Conservation (phyloP, 2,888 invertebrate genomes). For the Xanthorhoe designata region DNA sequence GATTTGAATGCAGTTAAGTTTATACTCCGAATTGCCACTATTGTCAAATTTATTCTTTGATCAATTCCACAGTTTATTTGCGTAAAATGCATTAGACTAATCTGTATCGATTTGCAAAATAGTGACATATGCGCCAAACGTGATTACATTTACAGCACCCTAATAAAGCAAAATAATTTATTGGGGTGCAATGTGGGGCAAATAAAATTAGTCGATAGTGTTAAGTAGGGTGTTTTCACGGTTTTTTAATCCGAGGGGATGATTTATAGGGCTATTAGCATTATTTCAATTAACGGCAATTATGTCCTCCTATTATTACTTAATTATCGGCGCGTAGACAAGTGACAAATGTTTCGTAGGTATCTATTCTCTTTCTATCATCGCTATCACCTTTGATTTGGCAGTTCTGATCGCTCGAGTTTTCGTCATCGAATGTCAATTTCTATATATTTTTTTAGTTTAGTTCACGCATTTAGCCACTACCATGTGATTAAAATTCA, state of each 20-base stretch:
- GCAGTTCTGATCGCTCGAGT: too few relatives aligned
- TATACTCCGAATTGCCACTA: too few relatives aligned
- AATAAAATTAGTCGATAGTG: slow-evolving; percentile 48
- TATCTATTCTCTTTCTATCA: too few relatives aligned
- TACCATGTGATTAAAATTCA: too few relatives aligned
- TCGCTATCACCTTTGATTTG: too few relatives aligned
- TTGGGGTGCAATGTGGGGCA: slow-evolving; percentile 20
- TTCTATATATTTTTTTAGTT: too few relatives aligned
- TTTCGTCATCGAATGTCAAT: too few relatives aligned
- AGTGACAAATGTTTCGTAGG: too few relatives aligned
- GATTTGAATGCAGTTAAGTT: too few relatives aligned
- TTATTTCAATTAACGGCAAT: not conserved
- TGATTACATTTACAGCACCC: not conserved
- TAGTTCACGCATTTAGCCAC: too few relatives aligned
- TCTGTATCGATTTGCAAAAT: not conserved
- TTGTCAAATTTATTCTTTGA: too few relatives aligned
- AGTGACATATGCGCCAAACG: not conserved
- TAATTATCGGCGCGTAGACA: too few relatives aligned
- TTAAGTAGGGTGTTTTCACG: slow-evolving; percentile 34
- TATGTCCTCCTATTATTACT: not conserved
- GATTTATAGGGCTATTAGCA: not conserved
- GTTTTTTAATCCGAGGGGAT: slow-evolving; percentile 28
- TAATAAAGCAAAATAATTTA: not conserved
- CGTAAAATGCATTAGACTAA: not conserved
- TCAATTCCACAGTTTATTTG: not conserved